Conservation (phyloP, 1,140 invertebrate species). For the Aplysia californica region DNA sequence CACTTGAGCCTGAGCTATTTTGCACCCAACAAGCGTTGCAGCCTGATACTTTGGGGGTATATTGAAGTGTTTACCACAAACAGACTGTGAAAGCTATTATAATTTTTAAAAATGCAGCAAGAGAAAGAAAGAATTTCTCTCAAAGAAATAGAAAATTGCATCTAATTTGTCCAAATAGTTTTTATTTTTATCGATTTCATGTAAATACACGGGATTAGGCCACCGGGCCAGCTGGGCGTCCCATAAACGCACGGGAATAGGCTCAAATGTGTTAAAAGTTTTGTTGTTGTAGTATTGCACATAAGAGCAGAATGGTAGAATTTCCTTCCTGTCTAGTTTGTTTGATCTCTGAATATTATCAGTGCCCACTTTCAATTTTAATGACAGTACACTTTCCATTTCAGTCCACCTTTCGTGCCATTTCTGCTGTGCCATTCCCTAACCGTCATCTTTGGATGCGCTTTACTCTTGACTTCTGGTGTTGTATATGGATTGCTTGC, state of each 20-base stretch:
- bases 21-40: not conserved
- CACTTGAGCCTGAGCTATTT: too few species aligned
- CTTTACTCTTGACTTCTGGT: slow-evolving; percentile 88
- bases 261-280: too few species aligned
- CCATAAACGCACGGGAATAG: not conserved
- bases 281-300: not conserved
- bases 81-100: not conserved
- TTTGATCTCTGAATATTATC: not conserved
- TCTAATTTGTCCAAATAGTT: not conserved
- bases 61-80: too few species aligned
- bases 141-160: too few species aligned
- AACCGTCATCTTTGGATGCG: slow-evolving; percentile 85
- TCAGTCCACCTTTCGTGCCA: slow-evolving; percentile 81
- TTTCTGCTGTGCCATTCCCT: slow-evolving; percentile 83
- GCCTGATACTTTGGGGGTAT: too few species aligned
- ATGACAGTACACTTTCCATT: too few species aligned
- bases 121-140: not conserved
- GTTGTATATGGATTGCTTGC: slow-evolving; percentile 94
- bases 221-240: not conserved
- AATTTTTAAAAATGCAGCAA: not conserved
- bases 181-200: not conserved
- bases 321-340: not conserved
- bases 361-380: slow-evolving; percentile 44
- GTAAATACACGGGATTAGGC: too few species aligned
- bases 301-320: not conserved